Evolutionary conservation across 2,888 invertebrate species (phyloP).

Genomic region (Andrena marginata): DNA sequence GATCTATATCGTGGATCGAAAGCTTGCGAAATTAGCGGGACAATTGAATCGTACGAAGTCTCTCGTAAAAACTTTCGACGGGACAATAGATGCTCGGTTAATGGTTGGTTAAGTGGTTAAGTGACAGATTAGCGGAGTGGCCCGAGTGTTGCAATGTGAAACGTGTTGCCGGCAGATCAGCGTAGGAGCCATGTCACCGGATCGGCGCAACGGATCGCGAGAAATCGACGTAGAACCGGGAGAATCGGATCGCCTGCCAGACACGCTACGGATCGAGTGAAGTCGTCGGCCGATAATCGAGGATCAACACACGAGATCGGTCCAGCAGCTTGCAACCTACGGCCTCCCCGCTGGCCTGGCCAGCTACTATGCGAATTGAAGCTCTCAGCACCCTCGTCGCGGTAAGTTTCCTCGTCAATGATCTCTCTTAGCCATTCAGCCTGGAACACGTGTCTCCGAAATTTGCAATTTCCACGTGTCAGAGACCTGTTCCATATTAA

Average conservation of each 20-base stretch:
- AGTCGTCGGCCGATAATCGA: constrained; percentile 67
- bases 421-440: neutral
- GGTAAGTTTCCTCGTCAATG: constrained; percentile 86
- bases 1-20: neutral
- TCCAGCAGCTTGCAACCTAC: constrained; percentile 79
- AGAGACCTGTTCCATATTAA: too few species aligned
- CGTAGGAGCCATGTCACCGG: constrained; percentile 79
- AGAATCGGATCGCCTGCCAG: constrained; percentile 72
- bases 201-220: constrained; percentile 75
- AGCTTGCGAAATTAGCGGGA: neutral
- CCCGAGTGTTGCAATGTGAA: constrained; percentile 7
- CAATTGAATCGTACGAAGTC: neutral
- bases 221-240: constrained; percentile 78
- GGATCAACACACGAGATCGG: constrained; percentile 78
- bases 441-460: neutral
- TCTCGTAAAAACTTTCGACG: neutral
- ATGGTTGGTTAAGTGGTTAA: neutral
- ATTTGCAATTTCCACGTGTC: too few species aligned
- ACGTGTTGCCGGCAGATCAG: constrained; percentile 66
- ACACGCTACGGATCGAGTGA: constrained; percentile 60
- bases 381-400: constrained; percentile 91
- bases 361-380: constrained; percentile 93
- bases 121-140: neutral
- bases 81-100: constrained; percentile 8
- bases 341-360: constrained; percentile 88